phyloP scores from a whole-genome alignment of 2,888 invertebrate species.

The Cistogaster globosa region DNA sequence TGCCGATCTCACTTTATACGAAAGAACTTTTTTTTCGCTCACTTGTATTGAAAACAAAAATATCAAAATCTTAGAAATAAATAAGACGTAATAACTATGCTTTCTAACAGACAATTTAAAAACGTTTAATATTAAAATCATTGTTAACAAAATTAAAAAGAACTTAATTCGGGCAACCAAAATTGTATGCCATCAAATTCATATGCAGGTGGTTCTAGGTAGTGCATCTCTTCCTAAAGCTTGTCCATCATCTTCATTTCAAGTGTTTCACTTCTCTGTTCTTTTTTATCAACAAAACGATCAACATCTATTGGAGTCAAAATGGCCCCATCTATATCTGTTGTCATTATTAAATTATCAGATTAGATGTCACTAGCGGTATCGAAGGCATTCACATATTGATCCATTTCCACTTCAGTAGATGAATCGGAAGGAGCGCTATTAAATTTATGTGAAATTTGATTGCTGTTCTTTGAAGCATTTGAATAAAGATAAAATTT shows the following conservation, averaged over 20 bases:
- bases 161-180: slow-evolving; percentile 69
- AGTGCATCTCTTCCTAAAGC: slow-evolving; percentile 33
- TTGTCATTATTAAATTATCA: neutral
- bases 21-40: too few relatives aligned
- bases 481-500: too few relatives aligned
- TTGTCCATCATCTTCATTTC: too few relatives aligned
- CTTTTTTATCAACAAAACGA: slow-evolving; percentile 63
- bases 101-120: too few relatives aligned
- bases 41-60: too few relatives aligned
- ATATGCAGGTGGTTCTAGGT: slow-evolving; percentile 67
- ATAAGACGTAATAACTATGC: too few relatives aligned
- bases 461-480: too few relatives aligned
- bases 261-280: slow-evolving; percentile 60
- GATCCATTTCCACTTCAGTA: slow-evolving; percentile 18
- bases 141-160: too few relatives aligned
- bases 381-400: slow-evolving; percentile 27
- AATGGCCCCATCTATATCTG: neutral
- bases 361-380: neutral
- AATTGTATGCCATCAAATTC: slow-evolving; percentile 71
- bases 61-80: too few relatives aligned
- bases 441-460: too few relatives aligned
- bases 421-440: neutral
- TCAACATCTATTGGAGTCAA: slow-evolving; percentile 69
- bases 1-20: too few relatives aligned
- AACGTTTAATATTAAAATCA: too few relatives aligned